Base-by-base conservation (phyloP, 2,797 vertebrate genomes). In the Sternotherus odoratus region DNA sequence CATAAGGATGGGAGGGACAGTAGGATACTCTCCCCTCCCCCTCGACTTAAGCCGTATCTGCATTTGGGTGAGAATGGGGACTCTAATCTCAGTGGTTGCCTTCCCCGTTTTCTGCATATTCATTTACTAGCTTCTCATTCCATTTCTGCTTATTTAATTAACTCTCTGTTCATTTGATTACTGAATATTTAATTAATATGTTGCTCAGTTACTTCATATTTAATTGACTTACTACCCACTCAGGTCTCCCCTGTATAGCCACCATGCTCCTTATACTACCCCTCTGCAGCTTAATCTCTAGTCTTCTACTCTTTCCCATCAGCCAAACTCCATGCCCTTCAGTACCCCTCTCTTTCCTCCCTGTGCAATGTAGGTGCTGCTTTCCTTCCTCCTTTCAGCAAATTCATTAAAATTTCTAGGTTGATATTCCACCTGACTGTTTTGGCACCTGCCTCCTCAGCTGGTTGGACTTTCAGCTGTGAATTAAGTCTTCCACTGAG, bases 391-490 rank as follows among this genome's bases (percentile, higher is more conserved):
- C 9, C 80, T 77, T 77, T 33, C 1, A 77, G 43, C 36, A 77
- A 87, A 72, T 12, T 4, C 0, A 8, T 81, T 39, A 43, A 0
- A 13, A 21, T 81, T 81, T 91, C 87, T 2, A 74, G 63, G 4
- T 77, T 86, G 3, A 72, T 3, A 48, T 88, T 26, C 82, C 4
- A 1, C 48, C 1, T 30, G 19, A 21, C 53, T 15, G 69, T 89
- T 89, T 53, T 79, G 1, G 1, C 10, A 83, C 3, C 5, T 87
- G 33, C 12, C 56, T 3, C 51, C 7, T 91, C 0, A 0, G 2
- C 60, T 93, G 83, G 51, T 84, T 79, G 63, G 5, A 51, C 36
- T 80, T 72, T 26, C 80, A 89, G 8, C 50, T 5, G 43, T 3
- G 4, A 85, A 2, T 63, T 26, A 75, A 69, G 23, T 91, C 23